phyloP scores from a whole-genome alignment of 2,888 invertebrate species.

The Dioctria rufipes region DNA sequence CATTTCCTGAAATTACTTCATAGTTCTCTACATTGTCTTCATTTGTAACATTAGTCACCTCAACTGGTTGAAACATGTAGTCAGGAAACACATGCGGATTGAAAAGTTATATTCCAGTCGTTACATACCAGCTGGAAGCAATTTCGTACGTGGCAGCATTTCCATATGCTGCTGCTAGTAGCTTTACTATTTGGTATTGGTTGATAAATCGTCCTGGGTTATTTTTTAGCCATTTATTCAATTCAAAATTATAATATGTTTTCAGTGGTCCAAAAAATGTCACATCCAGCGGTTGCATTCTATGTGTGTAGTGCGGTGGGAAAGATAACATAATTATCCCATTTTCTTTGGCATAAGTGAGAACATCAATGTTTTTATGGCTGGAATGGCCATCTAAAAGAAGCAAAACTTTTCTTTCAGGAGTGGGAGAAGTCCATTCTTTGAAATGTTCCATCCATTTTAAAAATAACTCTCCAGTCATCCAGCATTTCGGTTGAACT shows the following conservation, averaged over 20 bases:
- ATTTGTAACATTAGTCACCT: neutral
- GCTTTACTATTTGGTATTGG: neutral
- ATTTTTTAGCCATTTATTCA: neutral
- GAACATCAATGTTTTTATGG: no score
- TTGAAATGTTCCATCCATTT: no score
- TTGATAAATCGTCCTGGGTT: neutral
- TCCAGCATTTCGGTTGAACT: no score
- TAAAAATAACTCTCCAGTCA: no score
- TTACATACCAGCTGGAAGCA: constrained; percentile 1
- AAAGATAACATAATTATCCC: neutral
- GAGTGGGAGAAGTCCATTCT: no score
- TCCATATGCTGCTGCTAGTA: neutral
- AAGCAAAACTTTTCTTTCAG: no score
- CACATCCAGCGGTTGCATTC: neutral
- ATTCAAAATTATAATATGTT: neutral
- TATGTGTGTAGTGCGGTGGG: neutral
- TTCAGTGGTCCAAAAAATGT: neutral
- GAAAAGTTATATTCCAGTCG: neutral
- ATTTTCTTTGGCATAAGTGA: no score
- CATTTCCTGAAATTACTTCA: neutral
- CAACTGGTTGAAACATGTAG: neutral
- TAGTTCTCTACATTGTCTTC: neutral
- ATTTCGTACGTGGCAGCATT: neutral
- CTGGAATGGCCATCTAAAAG: no score
- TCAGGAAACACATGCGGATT: neutral